Evolutionary conservation across 2,113 vertebrate genomes (phyloP).

Genomic region (Eidolon helvum): DNA sequence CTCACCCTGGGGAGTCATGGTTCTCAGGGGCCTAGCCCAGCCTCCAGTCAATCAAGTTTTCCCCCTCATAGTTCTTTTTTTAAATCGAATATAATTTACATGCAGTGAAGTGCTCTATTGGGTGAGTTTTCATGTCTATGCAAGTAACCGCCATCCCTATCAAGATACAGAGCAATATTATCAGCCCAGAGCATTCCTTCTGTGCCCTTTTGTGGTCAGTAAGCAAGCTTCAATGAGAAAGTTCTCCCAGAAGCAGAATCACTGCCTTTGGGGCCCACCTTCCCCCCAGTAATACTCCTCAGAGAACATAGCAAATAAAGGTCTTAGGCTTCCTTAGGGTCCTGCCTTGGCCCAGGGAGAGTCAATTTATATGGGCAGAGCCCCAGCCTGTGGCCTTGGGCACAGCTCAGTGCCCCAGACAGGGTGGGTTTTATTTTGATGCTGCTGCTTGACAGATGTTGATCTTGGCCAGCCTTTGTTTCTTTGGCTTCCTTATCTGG

Average conservation of each 20-base stretch:
- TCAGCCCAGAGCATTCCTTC: background rate
- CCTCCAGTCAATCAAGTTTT: background rate
- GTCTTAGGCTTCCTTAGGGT: background rate
- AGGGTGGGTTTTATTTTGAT: background rate
- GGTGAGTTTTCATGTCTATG: background rate
- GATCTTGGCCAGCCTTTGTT: background rate
- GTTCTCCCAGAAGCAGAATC: background rate
- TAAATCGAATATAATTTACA: background rate
- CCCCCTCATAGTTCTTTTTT: background rate
- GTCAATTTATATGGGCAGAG: background rate
- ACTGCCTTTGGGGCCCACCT: background rate
- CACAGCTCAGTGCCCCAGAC: background rate
- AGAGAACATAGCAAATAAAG: background rate
- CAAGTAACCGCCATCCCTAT: background rate
- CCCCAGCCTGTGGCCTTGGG: background rate
- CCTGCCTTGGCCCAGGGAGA: background rate
- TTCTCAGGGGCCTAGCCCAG: background rate
- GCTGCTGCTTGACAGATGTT: background rate
- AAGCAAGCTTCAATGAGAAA: background rate
- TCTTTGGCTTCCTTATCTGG: background rate
- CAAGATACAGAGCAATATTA: background rate
- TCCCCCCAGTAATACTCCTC: background rate
- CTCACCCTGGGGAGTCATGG: background rate
- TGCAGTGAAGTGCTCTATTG: background rate
- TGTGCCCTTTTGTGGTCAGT: background rate